These are phyloP conservation scores for Fukomys damarensis DNA, from an alignment of 2,113 vertebrate genomes.

Conservation along the genomic window DNA sequence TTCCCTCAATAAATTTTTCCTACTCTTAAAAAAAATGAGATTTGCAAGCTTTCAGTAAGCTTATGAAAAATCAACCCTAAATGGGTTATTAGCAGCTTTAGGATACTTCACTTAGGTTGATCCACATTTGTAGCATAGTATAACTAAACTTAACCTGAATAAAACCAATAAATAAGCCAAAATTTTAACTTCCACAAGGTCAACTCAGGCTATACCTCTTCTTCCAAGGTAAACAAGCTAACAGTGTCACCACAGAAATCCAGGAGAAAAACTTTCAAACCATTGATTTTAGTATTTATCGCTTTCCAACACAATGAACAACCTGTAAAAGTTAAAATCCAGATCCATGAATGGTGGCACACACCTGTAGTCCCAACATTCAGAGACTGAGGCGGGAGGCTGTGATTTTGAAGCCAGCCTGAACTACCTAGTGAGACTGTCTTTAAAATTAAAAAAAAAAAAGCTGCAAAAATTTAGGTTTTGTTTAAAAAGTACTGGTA, in stretches of 20 bases:
- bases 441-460: not conserved
- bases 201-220: not conserved
- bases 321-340: not conserved
- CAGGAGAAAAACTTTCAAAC: conserved; percentile 28
- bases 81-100: conserved; percentile 9
- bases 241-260: not conserved
- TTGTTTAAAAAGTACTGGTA: not conserved
- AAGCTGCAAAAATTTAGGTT: not conserved
- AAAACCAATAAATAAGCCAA: conserved; percentile 40
- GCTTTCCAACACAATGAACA: not conserved
- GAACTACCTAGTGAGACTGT: not conserved
- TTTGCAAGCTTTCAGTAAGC: not conserved
- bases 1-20: no score
- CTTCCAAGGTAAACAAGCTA: not conserved
- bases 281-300: not conserved
- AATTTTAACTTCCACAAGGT: not conserved
- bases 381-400: not conserved
- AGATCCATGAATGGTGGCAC: not conserved
- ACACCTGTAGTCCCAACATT: not conserved
- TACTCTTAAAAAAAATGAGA: no score
- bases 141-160: not conserved
- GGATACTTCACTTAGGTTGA: not conserved
- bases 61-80: not conserved
- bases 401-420: not conserved
- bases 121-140: not conserved